Evolutionary conservation across 2,888 invertebrate genomes (phyloP).

Genomic region (Chymomyza fuscimana): DNA sequence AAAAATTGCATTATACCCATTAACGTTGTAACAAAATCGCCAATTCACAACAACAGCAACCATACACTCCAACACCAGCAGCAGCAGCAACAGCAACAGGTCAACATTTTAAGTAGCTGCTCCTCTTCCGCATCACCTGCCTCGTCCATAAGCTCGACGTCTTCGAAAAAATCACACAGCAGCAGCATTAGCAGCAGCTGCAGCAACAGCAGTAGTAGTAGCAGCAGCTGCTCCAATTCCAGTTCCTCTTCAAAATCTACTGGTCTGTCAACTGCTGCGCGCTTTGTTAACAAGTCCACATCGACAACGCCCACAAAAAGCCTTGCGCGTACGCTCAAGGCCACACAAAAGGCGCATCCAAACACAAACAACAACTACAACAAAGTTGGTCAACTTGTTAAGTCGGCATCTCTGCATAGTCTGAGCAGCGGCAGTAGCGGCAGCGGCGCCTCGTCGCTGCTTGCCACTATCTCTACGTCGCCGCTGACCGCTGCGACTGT

Average conservation of each 20-base stretch:
- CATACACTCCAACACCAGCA: constrained; percentile 65
- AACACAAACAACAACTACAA: constrained; percentile 28
- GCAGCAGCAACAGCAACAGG: constrained; percentile 44
- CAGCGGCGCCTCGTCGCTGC: constrained; percentile 70
- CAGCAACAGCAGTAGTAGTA: constrained; percentile 48
- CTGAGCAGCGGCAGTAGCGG: constrained; percentile 64
- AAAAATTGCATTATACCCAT: constrained; percentile 55
- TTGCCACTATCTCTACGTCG: constrained; percentile 76
- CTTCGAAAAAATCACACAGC: constrained; percentile 69
- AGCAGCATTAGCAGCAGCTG: constrained; percentile 56
- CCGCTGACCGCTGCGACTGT: constrained; percentile 66
- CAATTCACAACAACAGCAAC: constrained; percentile 46
- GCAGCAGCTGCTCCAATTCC: constrained; percentile 51
- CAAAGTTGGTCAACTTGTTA: constrained; percentile 67
- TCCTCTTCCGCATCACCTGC: constrained; percentile 75
- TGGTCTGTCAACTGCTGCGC: constrained; percentile 54
- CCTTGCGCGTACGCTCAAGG: constrained; percentile 59
- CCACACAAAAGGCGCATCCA: constrained; percentile 62
- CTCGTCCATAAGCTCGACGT: constrained; percentile 75
- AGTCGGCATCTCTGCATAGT: constrained; percentile 74
- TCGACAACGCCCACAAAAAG: constrained; percentile 47
- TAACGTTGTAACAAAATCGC: constrained; percentile 59
- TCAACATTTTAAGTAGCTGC: constrained; percentile 59
- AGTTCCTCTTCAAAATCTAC: constrained; percentile 45
- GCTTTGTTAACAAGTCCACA: constrained; percentile 58